Base-by-base conservation (phyloP, 2,113 vertebrate species). In the Takifugu bimaculatus region DNA sequence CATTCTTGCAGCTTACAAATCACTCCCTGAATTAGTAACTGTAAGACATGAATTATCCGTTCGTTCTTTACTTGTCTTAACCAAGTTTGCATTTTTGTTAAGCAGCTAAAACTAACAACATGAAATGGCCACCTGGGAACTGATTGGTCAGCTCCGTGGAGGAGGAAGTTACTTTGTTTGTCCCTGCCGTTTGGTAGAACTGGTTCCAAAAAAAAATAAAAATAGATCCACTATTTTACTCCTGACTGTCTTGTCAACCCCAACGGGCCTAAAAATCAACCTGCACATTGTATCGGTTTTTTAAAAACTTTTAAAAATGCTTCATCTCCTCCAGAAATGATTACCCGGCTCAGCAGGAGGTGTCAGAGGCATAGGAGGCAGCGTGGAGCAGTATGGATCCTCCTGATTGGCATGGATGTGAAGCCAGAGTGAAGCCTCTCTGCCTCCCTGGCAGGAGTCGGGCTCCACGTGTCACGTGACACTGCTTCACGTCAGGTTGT, bases 271-370 rank as follows among this genome's bases (percentile, higher is more conserved):
- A 11, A 10, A 39, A 39, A 39, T 39, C 9, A 39, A 4, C 9
- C 35, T 10, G 11, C 7, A 39, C 35, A 11, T 39, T 20, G 20
- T 20, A 20, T 20, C 20, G 20, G 20, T 20, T 39, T 39, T 10
- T 39, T n/a, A 39, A 39, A 6, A 1, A 35, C 1, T 39, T 39
- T 39, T 10, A 39, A 45, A 45, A 55, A 45, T 63, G 44, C 26
- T 44, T 39, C 25, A 42, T 57, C 44, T n/a, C 44, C 44, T 45
- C 13, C 50, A 68, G 68, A 59, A 62, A 72, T 48, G 67, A 63
- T 90, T 91, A 92, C 90, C 91, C 66, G 89, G 79, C 79, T 89
- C 86, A 85, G 83, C 80, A 75, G 88, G 85, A 86, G 87, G 85
- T 76, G 85, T 84, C 68, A 91, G 86, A 87, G 90, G 84, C 91